Conservation (phyloP, 2,113 vertebrate genomes). For the Mobula birostris region DNA sequence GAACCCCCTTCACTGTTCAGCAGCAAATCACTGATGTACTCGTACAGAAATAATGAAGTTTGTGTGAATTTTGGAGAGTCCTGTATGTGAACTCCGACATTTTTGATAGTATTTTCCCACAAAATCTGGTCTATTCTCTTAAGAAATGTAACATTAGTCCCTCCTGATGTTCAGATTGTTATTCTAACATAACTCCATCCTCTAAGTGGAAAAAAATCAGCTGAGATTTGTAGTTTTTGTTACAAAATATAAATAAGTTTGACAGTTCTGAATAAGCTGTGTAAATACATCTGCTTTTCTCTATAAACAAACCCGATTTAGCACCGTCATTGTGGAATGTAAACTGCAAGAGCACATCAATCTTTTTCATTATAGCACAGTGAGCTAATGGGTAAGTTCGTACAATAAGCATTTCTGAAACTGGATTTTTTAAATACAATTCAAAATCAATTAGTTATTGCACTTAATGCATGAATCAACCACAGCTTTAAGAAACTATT, state of each 20-base stretch:
- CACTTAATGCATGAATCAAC: background rate
- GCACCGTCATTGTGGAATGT: slow-evolving; percentile 23
- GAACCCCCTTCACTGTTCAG: too few species aligned
- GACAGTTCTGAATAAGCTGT: slow-evolving; percentile 18
- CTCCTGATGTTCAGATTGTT: background rate
- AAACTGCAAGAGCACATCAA: background rate
- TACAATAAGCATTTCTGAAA: background rate
- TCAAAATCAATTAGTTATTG: background rate
- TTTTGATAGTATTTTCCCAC: too few species aligned
- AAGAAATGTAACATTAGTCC: background rate
- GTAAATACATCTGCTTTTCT: slow-evolving; percentile 11
- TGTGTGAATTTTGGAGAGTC: too few species aligned
- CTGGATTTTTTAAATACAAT: background rate
- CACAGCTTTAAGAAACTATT: background rate
- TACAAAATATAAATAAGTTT: slow-evolving; percentile 17
- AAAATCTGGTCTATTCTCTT: background rate
- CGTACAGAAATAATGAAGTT: too few species aligned
- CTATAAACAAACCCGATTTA: background rate
- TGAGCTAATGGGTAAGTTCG: background rate
- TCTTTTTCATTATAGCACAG: background rate
- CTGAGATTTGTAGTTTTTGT: background rate
- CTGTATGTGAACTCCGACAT: too few species aligned
- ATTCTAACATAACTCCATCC: slow-evolving; percentile 6
- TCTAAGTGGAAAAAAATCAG: slow-evolving; percentile 12
- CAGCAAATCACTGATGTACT: too few species aligned